Base-by-base conservation (phyloP, 2,888 invertebrate species). In the Ethmia dodecea region DNA sequence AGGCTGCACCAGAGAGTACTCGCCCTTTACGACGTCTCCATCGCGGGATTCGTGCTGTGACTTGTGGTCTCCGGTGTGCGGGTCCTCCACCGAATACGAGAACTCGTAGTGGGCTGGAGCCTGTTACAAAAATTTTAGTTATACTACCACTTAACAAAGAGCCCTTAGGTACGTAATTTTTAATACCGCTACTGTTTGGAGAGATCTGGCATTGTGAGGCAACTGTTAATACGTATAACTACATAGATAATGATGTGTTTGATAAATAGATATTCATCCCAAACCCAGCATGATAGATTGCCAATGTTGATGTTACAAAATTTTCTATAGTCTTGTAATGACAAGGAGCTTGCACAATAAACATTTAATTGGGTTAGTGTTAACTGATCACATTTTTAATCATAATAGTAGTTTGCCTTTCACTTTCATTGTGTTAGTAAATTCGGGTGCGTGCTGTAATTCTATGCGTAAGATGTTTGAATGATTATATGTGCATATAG, bases 61-160 rank as follows among this genome's bases (percentile, higher is more conserved):
- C 60, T 86, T 86, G 62, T 87, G 83, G 61, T 89, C 89, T 1
- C 89, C 89, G 38, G 89, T 89, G 54, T 88, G 83, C 13, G 86
- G 83, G 52, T 89, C 89, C 36, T 83, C 76, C 22, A 89, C 89
- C 42, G 88, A 88, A 64, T 89, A 89, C 27, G 87, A 87, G 67
- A 86, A 88, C 49, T 87, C 87, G 61, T 89, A 89, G 51, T 87
- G 87, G 1, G 88, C 87, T 30, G 88, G 87, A 38, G 83, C 78
- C 86, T 86, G 42, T 10, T 6, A 10, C 2, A 26, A 26, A 12
- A 3, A 22, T 22, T n/a, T n/a, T n/a, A n/a, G n/a, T n/a, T n/a
- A n/a, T n/a, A n/a, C n/a, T n/a, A n/a, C n/a, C n/a, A n/a, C n/a
- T n/a, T n/a, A n/a, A n/a, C n/a, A n/a, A 18, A 8, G 18, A 18